Evolutionary conservation across 2,113 vertebrate genomes (phyloP).

Genomic region (Asarcornis scutulata): DNA sequence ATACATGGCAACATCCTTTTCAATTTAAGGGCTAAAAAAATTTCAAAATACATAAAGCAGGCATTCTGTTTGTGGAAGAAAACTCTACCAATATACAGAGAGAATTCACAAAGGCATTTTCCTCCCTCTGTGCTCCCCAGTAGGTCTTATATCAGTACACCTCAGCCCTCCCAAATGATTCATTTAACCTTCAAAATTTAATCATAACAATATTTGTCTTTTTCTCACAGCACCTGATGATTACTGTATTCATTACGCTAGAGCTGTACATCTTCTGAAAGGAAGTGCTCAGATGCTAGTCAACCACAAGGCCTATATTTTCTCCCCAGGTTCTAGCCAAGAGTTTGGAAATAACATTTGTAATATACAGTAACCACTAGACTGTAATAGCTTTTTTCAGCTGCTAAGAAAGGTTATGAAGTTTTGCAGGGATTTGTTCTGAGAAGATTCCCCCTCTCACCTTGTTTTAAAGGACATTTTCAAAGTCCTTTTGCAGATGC

Average conservation of each 20-base stretch:
- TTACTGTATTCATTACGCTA: neutral
- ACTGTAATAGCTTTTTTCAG: constrained; percentile 10
- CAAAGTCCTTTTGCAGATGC: neutral
- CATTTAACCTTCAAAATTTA: constrained; percentile 36
- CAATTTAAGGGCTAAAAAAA: neutral
- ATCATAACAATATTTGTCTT: constrained; percentile 33
- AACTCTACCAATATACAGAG: neutral
- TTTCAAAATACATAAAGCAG: neutral
- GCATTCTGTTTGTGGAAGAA: neutral
- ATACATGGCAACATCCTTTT: neutral
- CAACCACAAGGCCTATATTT: constrained; percentile 42
- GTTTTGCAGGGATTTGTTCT: neutral
- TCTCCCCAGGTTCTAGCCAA: constrained; percentile 6
- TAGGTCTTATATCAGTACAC: neutral
- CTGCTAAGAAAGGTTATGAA: neutral
- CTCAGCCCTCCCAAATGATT: neutral
- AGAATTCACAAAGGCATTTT: neutral
- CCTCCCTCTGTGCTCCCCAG: neutral
- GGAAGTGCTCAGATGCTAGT: neutral
- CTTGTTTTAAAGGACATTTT: neutral
- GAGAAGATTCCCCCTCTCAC: neutral
- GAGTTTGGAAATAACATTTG: constrained; percentile 40
- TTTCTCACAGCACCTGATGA: constrained; percentile 1
- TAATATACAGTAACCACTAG: neutral
- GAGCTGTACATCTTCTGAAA: neutral